phyloP scores from a whole-genome alignment of 1,140 invertebrate genomes.

The Stegodyphus dumicola region DNA sequence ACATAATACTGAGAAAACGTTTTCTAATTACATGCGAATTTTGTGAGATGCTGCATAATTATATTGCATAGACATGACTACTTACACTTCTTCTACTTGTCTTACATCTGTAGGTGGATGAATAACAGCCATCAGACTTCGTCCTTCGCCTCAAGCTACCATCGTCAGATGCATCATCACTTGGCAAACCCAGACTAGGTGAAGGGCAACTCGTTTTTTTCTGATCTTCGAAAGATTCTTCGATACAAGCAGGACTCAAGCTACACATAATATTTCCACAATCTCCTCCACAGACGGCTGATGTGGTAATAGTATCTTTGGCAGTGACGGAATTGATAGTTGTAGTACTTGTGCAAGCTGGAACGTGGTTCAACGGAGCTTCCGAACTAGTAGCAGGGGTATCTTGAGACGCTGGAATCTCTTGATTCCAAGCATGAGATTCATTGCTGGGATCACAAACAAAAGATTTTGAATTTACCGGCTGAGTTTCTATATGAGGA shows the following conservation, averaged over 20 bases:
- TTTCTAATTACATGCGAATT: too few species aligned
- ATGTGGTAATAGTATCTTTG: neutral
- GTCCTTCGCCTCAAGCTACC: constrained; percentile 24
- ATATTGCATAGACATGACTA: neutral
- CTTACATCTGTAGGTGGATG: constrained; percentile 10
- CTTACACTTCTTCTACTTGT: constrained; percentile 28
- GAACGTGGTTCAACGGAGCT: too few species aligned
- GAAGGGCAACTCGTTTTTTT: neutral
- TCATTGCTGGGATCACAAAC: constrained; percentile 30
- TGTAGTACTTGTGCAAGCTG: neutral
- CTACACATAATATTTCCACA: constrained; percentile 59
- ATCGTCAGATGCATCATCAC: constrained; percentile 4
- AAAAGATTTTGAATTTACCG: constrained; percentile 25
- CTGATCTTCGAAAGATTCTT: constrained; percentile 16
- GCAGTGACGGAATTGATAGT: neutral
- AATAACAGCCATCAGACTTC: constrained; percentile 46
- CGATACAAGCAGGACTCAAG: constrained; percentile 39
- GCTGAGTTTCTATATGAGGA: constrained; percentile 2
- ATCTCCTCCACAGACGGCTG: constrained; percentile 19
- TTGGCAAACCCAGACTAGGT: neutral
- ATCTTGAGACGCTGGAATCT: too few species aligned
- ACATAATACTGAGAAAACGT: too few species aligned
- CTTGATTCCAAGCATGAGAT: constrained; percentile 1
- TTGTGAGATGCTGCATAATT: too few species aligned
- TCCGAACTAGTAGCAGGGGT: too few species aligned